Percentiles rank a stretch among this genome's conserved stretches.
phyloP scores from a whole-genome alignment of 2,797 vertebrate species.

The Aldrovandia affinis region DNA sequence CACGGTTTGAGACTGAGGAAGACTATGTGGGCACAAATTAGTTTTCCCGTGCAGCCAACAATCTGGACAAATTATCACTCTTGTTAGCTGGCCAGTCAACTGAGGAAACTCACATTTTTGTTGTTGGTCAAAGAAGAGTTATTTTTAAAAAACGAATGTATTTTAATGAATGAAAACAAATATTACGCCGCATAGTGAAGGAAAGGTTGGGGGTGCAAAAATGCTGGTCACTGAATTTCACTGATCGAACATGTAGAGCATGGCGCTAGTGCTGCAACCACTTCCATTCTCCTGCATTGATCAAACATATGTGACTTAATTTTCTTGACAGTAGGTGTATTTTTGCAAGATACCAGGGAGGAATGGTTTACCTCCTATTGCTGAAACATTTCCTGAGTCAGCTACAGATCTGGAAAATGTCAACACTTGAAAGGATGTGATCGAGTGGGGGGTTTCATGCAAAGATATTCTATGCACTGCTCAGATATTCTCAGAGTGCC shows the following conservation, averaged over 20 bases:
- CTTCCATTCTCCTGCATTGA: background rate
- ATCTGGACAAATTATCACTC: background rate
- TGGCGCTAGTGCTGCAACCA: background rate
- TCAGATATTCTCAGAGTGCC: background rate
- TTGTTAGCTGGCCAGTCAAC: no score
- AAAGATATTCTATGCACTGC: constrained; percentile 10
- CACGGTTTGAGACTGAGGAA: no score
- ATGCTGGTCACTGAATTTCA: background rate
- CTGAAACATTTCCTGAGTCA: background rate
- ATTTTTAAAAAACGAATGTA: background rate
- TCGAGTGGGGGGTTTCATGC: background rate
- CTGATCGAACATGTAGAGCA: background rate
- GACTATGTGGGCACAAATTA: no score
- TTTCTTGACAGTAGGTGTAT: constrained; percentile 2
- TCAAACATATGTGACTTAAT: background rate
- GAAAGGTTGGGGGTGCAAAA: background rate
- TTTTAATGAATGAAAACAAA: background rate
- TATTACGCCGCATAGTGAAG: background rate
- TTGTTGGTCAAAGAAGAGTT: no score
- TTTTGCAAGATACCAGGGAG: background rate
- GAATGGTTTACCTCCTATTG: background rate
- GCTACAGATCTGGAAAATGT: background rate
- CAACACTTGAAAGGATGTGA: background rate
- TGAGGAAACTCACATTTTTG: background rate
- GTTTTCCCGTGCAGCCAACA: background rate